phyloP scores from a whole-genome alignment of 2,113 vertebrate genomes.

The Indicator maculatus region DNA sequence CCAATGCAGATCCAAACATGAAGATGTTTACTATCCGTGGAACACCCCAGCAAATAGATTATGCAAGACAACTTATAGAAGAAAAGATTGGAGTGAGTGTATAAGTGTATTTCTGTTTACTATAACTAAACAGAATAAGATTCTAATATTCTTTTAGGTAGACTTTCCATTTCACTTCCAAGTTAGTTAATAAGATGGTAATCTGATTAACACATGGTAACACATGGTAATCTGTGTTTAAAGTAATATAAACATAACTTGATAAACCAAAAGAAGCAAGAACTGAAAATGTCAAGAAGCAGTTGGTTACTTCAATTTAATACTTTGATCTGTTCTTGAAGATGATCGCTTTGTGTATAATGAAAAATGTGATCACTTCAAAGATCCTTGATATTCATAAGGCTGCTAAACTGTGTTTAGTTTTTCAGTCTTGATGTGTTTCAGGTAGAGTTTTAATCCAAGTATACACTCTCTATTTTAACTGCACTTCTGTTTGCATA shows the following conservation, averaged over 20 bases:
- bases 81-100: conserved; percentile 96
- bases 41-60: conserved; percentile 96
- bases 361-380: background rate
- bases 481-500: accelerated
- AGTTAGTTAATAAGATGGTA: background rate
- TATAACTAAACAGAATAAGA: background rate
- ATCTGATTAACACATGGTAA: background rate
- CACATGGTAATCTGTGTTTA: background rate
- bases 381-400: background rate
- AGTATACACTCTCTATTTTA: background rate
- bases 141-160: background rate
- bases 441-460: background rate
- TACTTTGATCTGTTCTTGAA: background rate
- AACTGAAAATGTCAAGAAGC: background rate
- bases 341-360: accelerated
- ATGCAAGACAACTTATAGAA: conserved; percentile 95
- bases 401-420: background rate
- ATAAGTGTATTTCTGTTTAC: background rate
- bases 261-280: background rate
- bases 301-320: accelerated
- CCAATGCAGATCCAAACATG: conserved; percentile 95
- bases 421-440: background rate
- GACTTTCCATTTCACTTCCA: background rate
- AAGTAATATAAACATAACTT: background rate
- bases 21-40: conserved; percentile 97